Percentiles rank a stretch among this genome's conserved stretches.
These are phyloP conservation scores for Lanius collurio DNA, from an alignment of 2,113 vertebrate species.

Conservation along the genomic window DNA sequence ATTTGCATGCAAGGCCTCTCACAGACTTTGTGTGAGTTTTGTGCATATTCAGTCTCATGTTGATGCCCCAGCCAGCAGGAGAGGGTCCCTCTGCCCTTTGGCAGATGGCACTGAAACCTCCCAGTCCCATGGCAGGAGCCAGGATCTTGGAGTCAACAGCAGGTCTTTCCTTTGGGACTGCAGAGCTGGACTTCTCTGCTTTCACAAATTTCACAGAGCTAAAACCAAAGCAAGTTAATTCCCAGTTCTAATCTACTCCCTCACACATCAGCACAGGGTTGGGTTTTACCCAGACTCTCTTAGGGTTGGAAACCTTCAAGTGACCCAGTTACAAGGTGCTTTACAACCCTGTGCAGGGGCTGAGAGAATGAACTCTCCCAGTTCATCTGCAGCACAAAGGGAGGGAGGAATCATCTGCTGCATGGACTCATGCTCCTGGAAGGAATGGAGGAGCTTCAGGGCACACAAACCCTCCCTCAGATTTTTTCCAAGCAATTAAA, in stretches of 20 bases:
- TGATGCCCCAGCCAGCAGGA: not conserved
- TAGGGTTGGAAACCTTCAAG: not conserved
- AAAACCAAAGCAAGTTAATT: not conserved
- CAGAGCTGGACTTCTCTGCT: not conserved
- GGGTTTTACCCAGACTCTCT: not conserved
- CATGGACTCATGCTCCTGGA: not conserved
- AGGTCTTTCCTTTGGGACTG: not conserved
- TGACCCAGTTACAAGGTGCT: not conserved
- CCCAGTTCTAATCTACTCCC: not conserved
- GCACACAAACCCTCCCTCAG: fast-evolving
- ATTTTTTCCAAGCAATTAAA: not conserved
- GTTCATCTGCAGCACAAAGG: not conserved
- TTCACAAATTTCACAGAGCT: not conserved
- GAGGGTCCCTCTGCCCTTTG: not conserved
- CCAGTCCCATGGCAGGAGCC: not conserved
- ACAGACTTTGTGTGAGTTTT: not conserved
- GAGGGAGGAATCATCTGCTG: not conserved
- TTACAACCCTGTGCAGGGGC: not conserved
- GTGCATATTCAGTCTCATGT: not conserved
- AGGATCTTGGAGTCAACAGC: not conserved
- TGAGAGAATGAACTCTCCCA: not conserved
- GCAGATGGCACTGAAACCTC: slow-evolving; percentile 24
- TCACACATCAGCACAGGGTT: not conserved
- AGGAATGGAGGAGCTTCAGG: not conserved
- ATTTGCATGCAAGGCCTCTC: not conserved